Evolutionary conservation across 2,113 vertebrate genomes (phyloP), one percentile per base, ranked within the genome.

Genomic region (Nothobranchius furzeri): DNA sequence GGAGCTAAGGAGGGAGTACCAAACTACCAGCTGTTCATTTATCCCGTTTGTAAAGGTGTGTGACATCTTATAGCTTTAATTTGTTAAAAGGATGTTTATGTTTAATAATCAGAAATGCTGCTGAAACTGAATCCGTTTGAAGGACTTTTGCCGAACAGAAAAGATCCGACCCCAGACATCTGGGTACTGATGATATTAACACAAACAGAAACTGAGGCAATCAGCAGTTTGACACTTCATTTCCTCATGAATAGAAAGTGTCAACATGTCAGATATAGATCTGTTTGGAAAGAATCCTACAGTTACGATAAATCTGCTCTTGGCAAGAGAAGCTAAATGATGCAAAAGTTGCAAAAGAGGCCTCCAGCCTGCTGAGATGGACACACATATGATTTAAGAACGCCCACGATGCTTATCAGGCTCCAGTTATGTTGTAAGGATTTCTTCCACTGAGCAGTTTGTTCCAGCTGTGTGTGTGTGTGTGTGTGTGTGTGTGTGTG

Each of bases 281-380:
- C 12, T 71, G 8, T 60, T 50, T 68, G 49, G n/a, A 43, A 30
- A 4, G 6, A 48, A 15, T 78, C 54, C 50, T 10, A 13, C n/a
- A 6, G 49, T 48, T 62, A 10, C 25, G 55, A 51, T 40, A 40
- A 40, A 40, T 40, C 37, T 40, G 37, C 37, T 40, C 7, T 9
- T 37, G 36, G 7, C 36, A 37, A 37, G 7, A 37, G 7, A 37
- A 37, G 61, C 73, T 81, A 75, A 61, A 51, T 83, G 57, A 77
- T 79, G 72, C 75, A 84, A 83, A 70, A 61, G 63, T 77, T 81
- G 62, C 71, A 84, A 80, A 78, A 71, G 53, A 40, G 37, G 37
- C 37, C 6, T 9, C 37, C 46, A 47, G 25, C 8, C 37, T 43
- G 46, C 1, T 7, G 37, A 48, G 25, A 45, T 54, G 13, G 46